These are phyloP conservation scores for Helicoverpa armigera DNA, from an alignment of 1,140 invertebrate genomes.

Conservation along the genomic window DNA sequence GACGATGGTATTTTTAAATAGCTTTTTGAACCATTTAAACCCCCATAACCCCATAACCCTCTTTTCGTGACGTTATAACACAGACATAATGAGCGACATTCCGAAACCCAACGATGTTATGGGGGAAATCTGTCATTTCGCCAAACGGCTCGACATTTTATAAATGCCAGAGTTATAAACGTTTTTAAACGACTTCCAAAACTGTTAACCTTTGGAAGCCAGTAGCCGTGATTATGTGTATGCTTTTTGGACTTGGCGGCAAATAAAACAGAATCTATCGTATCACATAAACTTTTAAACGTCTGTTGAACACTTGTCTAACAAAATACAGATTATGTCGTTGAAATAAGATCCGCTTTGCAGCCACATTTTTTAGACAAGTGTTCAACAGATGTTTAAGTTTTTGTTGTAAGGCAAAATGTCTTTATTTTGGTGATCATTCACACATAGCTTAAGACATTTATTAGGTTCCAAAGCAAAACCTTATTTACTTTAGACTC, in stretches of 20 bases:
- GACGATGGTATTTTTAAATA: not conserved
- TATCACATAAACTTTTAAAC: too few relatives aligned
- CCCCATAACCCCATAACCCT: not conserved
- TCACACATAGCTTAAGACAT: too few relatives aligned
- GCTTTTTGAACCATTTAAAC: not conserved
- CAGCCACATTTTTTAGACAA: too few relatives aligned
- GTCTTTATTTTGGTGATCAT: not conserved
- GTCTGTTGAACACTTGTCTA: too few relatives aligned
- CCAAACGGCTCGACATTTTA: slow-evolving; percentile 25
- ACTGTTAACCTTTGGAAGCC: not conserved
- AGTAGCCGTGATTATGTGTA: not conserved
- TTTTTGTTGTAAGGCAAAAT: not conserved
- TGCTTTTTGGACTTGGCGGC: not conserved
- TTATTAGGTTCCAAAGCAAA: not conserved
- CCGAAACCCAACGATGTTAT: slow-evolving; percentile 4
- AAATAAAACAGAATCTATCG: not conserved
- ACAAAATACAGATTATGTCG: too few relatives aligned
- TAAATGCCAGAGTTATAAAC: slow-evolving; percentile 27
- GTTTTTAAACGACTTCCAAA: slow-evolving; percentile 11
- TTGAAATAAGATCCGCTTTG: too few relatives aligned
- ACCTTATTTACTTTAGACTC: not conserved
- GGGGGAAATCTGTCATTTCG: slow-evolving; percentile 37
- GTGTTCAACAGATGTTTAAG: too few relatives aligned
- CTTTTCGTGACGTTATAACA: not conserved
- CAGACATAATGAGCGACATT: not conserved